Evolutionary conservation across 2,113 vertebrate genomes (phyloP).

Genomic region (Ciconia maguari): DNA sequence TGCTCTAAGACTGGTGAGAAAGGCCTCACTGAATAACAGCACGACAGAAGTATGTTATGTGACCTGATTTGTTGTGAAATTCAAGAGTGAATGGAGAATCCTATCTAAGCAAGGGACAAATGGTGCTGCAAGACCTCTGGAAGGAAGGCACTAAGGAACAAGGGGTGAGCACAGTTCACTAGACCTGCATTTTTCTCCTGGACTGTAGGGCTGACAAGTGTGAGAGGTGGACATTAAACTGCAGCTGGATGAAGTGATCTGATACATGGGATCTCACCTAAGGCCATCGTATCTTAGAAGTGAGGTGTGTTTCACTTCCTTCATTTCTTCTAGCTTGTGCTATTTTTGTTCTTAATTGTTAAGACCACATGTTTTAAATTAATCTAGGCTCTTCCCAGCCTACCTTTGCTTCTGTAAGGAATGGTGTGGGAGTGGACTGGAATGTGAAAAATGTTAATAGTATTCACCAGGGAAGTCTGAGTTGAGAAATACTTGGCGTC

Average conservation of each 20-base stretch:
- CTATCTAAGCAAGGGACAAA: neutral
- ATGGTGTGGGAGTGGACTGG: neutral
- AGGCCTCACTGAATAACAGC: neutral
- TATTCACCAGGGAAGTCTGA: neutral
- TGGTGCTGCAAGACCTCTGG: neutral
- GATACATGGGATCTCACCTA: neutral
- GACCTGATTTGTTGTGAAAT: neutral
- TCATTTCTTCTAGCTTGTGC: neutral
- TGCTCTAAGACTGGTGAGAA: neutral
- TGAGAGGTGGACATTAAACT: neutral
- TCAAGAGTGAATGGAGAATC: neutral
- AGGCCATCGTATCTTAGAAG: neutral
- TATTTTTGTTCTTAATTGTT: neutral
- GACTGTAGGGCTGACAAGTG: neutral
- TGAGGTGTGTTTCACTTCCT: neutral
- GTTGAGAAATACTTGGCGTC: neutral
- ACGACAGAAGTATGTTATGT: neutral
- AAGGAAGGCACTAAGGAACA: neutral
- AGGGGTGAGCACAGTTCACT: neutral
- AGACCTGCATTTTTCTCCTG: neutral
- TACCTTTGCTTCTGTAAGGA: neutral
- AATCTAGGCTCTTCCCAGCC: neutral
- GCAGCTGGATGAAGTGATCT: neutral
- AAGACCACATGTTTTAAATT: neutral
- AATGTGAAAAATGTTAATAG: neutral